These are phyloP conservation scores for Procambarus clarkii DNA, from an alignment of 1,140 invertebrate species.

Conservation along the genomic window DNA sequence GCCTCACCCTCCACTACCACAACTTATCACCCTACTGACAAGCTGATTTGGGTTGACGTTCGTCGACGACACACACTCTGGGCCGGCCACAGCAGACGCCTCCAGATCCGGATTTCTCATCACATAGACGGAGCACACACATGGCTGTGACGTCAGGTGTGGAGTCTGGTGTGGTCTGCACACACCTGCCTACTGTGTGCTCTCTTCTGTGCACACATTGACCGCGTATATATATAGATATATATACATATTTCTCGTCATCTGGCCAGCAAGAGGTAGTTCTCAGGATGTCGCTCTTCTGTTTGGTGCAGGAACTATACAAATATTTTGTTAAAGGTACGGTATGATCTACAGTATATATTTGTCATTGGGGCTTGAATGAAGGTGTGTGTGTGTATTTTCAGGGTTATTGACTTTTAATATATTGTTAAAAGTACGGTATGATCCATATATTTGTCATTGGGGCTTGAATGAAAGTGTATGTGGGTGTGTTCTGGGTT, in stretches of 20 bases:
- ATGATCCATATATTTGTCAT: background rate
- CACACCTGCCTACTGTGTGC: no score
- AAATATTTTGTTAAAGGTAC: conserved; percentile 45
- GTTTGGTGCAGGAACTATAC: conserved; percentile 43
- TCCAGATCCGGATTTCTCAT: no score
- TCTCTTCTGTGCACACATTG: no score
- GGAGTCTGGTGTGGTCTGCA: no score
- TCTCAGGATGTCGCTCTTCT: conserved; percentile 38
- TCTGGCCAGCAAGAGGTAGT: background rate
- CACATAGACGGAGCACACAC: no score
- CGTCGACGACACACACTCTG: no score
- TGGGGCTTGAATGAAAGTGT: background rate
- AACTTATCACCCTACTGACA: no score
- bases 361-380: background rate
- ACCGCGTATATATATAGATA: background rate
- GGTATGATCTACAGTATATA: background rate
- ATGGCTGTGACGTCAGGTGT: no score
- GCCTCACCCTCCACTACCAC: background rate
- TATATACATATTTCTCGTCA: background rate
- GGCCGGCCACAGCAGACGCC: no score
- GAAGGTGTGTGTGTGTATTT: background rate
- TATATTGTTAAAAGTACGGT: background rate
- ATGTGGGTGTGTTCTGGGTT: background rate
- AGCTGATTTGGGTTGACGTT: no score
- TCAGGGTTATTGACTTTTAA: no score